phyloP scores from a whole-genome alignment of 2,113 vertebrate species.

The Equus quagga region DNA sequence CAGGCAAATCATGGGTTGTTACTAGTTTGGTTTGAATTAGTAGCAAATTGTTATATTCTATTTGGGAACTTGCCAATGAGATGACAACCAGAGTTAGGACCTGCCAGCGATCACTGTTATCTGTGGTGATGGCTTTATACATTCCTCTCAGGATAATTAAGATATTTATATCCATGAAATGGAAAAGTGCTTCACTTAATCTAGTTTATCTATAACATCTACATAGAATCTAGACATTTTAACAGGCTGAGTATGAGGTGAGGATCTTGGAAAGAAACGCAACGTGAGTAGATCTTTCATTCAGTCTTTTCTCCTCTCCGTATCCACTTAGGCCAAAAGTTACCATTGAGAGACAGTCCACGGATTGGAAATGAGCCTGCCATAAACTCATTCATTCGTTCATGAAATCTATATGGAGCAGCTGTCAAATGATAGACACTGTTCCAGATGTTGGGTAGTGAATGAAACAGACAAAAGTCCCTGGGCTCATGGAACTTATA shows the following conservation, averaged over 20 bases:
- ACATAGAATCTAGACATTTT: conserved; percentile 65
- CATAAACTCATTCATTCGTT: not conserved
- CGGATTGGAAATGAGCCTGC: conserved; percentile 3
- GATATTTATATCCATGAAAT: conserved; percentile 76
- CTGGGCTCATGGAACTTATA: not conserved
- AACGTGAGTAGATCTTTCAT: conserved; percentile 61
- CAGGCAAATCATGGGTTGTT: conserved; percentile 46
- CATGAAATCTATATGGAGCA: not conserved
- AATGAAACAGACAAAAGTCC: not conserved
- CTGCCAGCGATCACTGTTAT: conserved; percentile 46
- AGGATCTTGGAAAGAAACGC: conserved; percentile 25
- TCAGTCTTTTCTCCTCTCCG: conserved; percentile 7
- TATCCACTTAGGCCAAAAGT: conserved; percentile 40
- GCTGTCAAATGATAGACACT: not conserved
- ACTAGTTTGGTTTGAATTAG: conserved; percentile 60
- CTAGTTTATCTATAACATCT: conserved; percentile 58
- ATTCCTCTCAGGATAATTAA: conserved; percentile 78
- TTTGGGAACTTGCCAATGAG: conserved; percentile 75
- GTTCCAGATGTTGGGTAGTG: not conserved
- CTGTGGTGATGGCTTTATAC: conserved; percentile 53
- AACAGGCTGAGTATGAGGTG: conserved; percentile 50
- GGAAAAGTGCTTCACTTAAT: conserved; percentile 66
- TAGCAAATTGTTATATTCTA: conserved; percentile 64
- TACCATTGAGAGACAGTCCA: conserved; percentile 45
- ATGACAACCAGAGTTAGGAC: conserved; percentile 70